These are phyloP conservation scores for Megaceryle alcyon DNA, from an alignment of 2,797 vertebrate genomes.

Conservation along the genomic window DNA sequence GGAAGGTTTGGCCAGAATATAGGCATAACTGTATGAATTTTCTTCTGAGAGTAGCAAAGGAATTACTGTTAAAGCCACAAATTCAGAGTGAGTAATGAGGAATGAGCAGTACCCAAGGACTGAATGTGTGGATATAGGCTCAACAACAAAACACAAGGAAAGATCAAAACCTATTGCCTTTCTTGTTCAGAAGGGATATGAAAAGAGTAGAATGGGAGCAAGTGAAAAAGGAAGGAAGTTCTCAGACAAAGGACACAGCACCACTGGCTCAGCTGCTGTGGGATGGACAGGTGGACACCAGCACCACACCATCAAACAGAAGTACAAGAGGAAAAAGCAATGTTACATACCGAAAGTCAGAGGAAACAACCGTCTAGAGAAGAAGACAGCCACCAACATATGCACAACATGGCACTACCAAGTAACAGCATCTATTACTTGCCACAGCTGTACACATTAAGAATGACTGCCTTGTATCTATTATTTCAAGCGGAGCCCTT, in stretches of 20 bases:
- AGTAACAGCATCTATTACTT: constrained; percentile 5
- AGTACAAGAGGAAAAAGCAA: neutral
- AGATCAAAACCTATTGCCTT: constrained; percentile 11
- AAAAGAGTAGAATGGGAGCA: neutral
- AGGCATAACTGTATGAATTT: neutral
- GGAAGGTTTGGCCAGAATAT: neutral
- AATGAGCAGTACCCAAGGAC: neutral
- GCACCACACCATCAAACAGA: neutral
- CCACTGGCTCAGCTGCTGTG: neutral
- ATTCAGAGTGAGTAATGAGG: neutral
- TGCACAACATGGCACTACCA: constrained; percentile 13
- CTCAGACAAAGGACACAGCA: neutral
- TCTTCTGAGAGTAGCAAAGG: neutral
- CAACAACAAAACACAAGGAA: neutral
- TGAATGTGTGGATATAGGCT: neutral
- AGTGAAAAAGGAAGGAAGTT: neutral
- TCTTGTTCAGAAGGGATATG: neutral
- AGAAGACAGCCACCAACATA: neutral
- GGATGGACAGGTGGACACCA: neutral
- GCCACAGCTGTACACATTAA: constrained; percentile 35
- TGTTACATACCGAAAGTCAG: neutral
- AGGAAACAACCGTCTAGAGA: constrained; percentile 27
- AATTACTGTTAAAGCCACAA: neutral
- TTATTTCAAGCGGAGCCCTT: neutral
- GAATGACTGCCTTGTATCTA: constrained; percentile 49